phyloP scores from a whole-genome alignment of 1,140 invertebrate genomes.

The Cydia amplana region DNA sequence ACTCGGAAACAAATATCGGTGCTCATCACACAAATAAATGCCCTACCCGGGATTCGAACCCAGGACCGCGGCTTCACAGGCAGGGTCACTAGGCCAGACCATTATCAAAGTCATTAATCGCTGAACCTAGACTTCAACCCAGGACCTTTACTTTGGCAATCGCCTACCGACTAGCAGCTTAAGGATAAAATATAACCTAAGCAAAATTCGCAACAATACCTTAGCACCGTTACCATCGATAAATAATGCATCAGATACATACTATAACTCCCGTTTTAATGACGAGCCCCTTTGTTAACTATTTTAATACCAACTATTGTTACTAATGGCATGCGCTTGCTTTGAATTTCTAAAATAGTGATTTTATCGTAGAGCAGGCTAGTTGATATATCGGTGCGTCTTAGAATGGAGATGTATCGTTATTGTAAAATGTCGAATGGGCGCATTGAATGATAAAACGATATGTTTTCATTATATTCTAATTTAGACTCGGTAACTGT shows the following conservation, averaged over 20 bases:
- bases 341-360: constrained; percentile 31
- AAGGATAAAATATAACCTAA: not conserved
- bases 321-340: constrained; percentile 27
- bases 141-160: not conserved
- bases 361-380: constrained; percentile 16
- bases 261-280: constrained; percentile 38
- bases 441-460: not conserved
- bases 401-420: not conserved
- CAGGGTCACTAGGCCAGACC: no score
- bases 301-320: constrained; percentile 32
- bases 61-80: no score
- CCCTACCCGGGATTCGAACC: no score
- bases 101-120: not conserved
- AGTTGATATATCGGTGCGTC: not conserved
- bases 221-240: constrained; percentile 42
- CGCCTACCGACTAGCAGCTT: not conserved
- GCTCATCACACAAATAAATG: no score
- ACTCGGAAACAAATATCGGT: no score
- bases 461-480: not conserved
- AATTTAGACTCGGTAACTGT: not conserved
- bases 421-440: not conserved
- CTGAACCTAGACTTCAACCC: not conserved
- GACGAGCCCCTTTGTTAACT: constrained; percentile 45
- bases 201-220: constrained; percentile 18
- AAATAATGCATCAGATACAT: constrained; percentile 50